These are phyloP conservation scores for Drosophila robusta DNA, from an alignment of 2,888 invertebrate species.

Conservation along the genomic window DNA sequence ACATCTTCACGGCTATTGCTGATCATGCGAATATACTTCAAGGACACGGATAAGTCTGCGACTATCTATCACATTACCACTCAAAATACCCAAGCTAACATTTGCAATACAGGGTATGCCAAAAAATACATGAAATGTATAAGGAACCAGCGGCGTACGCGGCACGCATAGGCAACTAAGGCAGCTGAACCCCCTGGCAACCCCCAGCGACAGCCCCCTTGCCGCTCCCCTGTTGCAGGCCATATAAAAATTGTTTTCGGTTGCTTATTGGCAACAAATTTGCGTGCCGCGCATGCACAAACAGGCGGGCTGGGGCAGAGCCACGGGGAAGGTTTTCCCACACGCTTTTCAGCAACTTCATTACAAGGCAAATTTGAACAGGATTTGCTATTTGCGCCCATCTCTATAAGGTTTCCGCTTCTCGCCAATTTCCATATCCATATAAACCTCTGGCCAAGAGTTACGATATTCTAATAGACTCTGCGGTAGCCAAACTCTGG, in stretches of 20 bases:
- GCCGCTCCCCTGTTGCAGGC: slow-evolving; percentile 3
- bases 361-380: slow-evolving; percentile 48
- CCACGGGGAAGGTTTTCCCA: slow-evolving; percentile 12
- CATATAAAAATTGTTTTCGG: slow-evolving; percentile 77
- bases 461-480: slow-evolving; percentile 44
- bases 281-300: slow-evolving; percentile 71
- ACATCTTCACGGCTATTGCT: too few species aligned
- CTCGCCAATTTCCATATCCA: not conserved
- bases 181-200: slow-evolving; percentile 12
- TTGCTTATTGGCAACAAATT: slow-evolving; percentile 79
- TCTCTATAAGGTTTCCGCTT: not conserved
- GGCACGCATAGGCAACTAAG: slow-evolving; percentile 68
- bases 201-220: too few species aligned
- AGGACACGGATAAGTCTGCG: too few species aligned
- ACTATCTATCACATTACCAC: not conserved
- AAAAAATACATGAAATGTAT: slow-evolving; percentile 33
- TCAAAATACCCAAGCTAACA: not conserved
- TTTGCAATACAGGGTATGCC: slow-evolving; percentile 1
- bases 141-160: slow-evolving; percentile 56
- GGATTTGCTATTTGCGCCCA: slow-evolving; percentile 31
- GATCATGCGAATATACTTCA: too few species aligned
- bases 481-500: not conserved
- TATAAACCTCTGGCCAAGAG: slow-evolving; percentile 2
- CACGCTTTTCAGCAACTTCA: slow-evolving; percentile 57
- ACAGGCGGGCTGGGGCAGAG: slow-evolving; percentile 1